These are phyloP conservation scores for Acleris holmiana DNA, from an alignment of 2,888 invertebrate genomes.

Conservation along the genomic window DNA sequence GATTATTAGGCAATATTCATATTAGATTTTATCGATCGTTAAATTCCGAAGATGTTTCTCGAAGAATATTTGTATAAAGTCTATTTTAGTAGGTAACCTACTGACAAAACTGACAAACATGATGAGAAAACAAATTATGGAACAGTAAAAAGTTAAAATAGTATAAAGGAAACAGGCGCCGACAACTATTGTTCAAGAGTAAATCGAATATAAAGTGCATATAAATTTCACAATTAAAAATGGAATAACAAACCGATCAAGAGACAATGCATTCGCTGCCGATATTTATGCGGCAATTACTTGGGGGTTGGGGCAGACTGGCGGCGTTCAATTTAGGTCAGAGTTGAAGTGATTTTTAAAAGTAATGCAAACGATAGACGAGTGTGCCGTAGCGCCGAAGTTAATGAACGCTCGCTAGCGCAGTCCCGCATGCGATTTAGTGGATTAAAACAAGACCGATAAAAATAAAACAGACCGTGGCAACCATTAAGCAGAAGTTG, in stretches of 20 bases:
- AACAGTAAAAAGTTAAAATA: no score
- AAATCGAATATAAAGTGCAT: neutral
- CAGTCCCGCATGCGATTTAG: slow-evolving; percentile 53
- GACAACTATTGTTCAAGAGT: no score
- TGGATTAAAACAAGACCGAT: slow-evolving; percentile 53
- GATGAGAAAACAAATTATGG: no score
- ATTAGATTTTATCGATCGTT: no score
- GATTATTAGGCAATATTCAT: no score
- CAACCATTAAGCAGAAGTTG: neutral
- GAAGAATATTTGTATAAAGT: no score
- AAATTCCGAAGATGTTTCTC: no score
- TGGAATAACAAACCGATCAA: slow-evolving; percentile 37
- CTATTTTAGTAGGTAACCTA: no score
- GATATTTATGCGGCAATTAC: slow-evolving; percentile 77
- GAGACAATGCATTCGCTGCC: slow-evolving; percentile 34
- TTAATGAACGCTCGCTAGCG: slow-evolving; percentile 66
- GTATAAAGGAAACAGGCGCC: no score
- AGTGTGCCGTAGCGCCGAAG: slow-evolving; percentile 62
- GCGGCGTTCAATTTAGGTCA: slow-evolving; percentile 77
- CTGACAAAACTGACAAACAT: no score
- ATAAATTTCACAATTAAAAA: slow-evolving; percentile 29
- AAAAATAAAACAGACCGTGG: slow-evolving; percentile 41
- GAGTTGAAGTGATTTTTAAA: slow-evolving; percentile 79
- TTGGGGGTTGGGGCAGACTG: slow-evolving; percentile 62
- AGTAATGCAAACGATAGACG: slow-evolving; percentile 77